These are phyloP conservation scores for Gallinago stenura DNA, from an alignment of 2,797 vertebrate genomes.

Conservation along the genomic window DNA sequence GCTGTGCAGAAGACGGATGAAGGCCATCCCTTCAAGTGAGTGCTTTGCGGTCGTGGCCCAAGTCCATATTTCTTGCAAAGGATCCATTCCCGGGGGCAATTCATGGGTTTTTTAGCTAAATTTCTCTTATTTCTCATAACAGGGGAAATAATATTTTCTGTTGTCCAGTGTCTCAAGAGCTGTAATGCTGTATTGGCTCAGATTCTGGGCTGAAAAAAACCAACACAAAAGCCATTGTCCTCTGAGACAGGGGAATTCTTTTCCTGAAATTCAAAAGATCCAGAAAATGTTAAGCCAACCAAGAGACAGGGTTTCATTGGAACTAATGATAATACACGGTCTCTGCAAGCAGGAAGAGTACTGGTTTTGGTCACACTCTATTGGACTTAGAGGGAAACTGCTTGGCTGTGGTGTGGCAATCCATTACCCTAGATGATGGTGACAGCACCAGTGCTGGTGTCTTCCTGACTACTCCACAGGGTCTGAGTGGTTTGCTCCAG, in stretches of 20 bases:
- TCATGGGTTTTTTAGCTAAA: neutral
- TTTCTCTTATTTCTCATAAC: neutral
- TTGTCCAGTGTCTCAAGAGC: neutral
- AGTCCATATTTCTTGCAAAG: neutral
- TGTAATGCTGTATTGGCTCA: neutral
- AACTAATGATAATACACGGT: neutral
- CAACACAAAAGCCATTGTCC: neutral
- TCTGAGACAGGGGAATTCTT: neutral
- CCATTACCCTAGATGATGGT: neutral
- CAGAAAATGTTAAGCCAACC: neutral
- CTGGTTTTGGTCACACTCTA: neutral
- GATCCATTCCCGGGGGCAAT: neutral
- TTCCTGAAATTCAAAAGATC: neutral
- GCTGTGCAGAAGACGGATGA: slow-evolving; percentile 99
- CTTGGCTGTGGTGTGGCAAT: neutral
- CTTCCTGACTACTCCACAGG: neutral
- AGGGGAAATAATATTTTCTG: neutral
- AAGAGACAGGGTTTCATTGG: neutral
- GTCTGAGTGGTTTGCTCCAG: neutral
- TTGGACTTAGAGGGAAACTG: neutral
- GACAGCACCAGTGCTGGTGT: accelerated
- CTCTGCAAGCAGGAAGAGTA: neutral
- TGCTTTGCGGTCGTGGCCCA: neutral
- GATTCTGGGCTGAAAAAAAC: neutral
- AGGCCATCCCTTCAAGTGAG: slow-evolving; percentile 99